Conservation (phyloP, 2,888 invertebrate genomes). For the Campaea margaritaria region DNA sequence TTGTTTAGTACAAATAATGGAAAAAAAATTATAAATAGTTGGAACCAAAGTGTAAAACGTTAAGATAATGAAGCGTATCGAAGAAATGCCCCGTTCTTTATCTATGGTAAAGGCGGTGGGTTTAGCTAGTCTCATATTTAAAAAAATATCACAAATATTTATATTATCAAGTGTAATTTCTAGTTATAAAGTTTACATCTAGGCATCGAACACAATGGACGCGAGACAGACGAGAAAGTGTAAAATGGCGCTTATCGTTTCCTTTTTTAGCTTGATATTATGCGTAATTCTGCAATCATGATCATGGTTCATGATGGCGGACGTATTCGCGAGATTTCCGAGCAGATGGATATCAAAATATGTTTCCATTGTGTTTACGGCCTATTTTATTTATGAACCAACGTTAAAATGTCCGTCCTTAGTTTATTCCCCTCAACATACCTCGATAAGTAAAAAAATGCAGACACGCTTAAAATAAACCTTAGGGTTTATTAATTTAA, state of each 20-base stretch:
- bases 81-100: too few relatives aligned
- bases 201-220: too few relatives aligned
- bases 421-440: constrained; percentile 23
- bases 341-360: not conserved
- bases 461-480: not conserved
- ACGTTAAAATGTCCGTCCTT: constrained; percentile 12
- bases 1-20: not conserved
- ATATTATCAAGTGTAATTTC: not conserved
- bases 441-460: not conserved
- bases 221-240: too few relatives aligned
- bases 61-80: not conserved
- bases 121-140: constrained; percentile 11
- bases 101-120: not conserved
- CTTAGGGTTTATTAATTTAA: constrained; percentile 3
- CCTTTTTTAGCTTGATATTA: too few relatives aligned
- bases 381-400: not conserved
- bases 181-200: constrained; percentile 7
- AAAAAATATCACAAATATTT: constrained; percentile 6
- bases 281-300: too few relatives aligned
- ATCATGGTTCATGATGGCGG: too few relatives aligned
- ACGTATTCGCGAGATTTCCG: too few relatives aligned
- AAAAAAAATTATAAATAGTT: not conserved
- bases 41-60: not conserved
- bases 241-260: too few relatives aligned
- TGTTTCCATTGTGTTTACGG: not conserved